These are phyloP conservation scores for Lissocephala sabroskyi DNA, from an alignment of 2,888 invertebrate species.

Conservation along the genomic window DNA sequence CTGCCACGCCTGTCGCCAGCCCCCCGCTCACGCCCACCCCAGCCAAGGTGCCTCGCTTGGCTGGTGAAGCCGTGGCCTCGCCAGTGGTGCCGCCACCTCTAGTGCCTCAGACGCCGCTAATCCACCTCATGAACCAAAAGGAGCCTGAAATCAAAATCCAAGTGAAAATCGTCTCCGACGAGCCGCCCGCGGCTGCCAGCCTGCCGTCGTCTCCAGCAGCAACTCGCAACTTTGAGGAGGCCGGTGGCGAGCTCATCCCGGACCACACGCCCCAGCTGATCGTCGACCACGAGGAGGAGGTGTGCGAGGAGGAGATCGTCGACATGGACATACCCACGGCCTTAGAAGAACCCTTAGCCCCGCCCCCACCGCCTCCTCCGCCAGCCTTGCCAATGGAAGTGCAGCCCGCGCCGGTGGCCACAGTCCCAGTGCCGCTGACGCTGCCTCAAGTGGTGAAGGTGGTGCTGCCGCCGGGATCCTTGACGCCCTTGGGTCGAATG, in stretches of 20 bases:
- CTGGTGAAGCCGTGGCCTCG: conserved; percentile 21
- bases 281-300: conserved; percentile 70
- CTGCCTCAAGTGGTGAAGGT: conserved; percentile 43
- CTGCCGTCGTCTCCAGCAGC: not conserved
- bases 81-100: conserved; percentile 52
- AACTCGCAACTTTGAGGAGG: conserved; percentile 22
- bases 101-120: conserved; percentile 63
- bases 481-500: conserved; percentile 35
- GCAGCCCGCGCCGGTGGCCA: conserved; percentile 3
- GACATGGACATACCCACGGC: conserved; percentile 30
- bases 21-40: conserved; percentile 26
- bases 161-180: conserved; percentile 70
- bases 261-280: conserved; percentile 58
- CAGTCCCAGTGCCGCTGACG: conserved; percentile 19
- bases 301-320: conserved; percentile 52
- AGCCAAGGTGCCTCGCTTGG: conserved; percentile 35
- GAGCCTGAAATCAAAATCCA: conserved; percentile 71
- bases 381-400: no score
- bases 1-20: conserved; percentile 8
- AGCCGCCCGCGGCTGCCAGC: conserved; percentile 26
- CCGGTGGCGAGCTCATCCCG: conserved; percentile 40
- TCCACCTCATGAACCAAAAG: conserved; percentile 68
- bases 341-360: conserved; percentile 12
- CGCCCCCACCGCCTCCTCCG: conserved; percentile 22
- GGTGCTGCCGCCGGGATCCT: conserved; percentile 36